Evolutionary conservation across 2,888 invertebrate species (phyloP), one percentile per base, ranked within the genome.

Genomic region (Subacronicta megacephala): DNA sequence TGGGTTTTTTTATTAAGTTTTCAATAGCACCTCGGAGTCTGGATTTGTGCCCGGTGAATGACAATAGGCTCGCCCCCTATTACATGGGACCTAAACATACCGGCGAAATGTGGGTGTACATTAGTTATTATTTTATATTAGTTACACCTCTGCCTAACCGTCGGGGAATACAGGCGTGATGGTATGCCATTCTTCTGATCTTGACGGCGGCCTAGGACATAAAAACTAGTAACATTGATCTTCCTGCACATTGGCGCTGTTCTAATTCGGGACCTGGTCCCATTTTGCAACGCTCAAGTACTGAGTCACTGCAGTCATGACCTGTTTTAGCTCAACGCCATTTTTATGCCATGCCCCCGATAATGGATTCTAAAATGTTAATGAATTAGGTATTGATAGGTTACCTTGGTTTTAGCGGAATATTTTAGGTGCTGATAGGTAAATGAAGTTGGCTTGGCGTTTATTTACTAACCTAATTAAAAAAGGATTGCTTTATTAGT

Each of bases 221-320:
- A 36, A 10, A 23, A 50, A 13, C 46, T 20, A 12, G 35, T 38
- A 9, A 36, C 18, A 46, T 59, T 45, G 20, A 63, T 56, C 35
- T 42, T 18, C 36, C 15, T 52, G 54, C 36, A 37, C 37, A 51
- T 47, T 61, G 65, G 29, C 63, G 33, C 42, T 15, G 44, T 44
- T 75, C 72, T 74, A 75, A 75, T 68, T 72, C 29, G 51, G 49
- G 63, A 38, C 36, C 36, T 49, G 66, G 64, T 68, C 55, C 68
- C 51, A 46, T 68, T 71, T 72, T 56, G 72, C 68, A 63, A 49
- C 52, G 49, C 52, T 58, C 72, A 62, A 72, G 67, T 62, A 64
- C 73, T 74, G 73, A 74, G 72, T 74, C 73, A 75, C n/a, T 72
- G 72, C 68, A 70, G 53, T 63, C 63, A 66, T 66, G 67, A 69